Evolutionary conservation across 1,140 invertebrate species (phyloP), one percentile per base, ranked within the genome.

Genomic region (Pseudomyrmex cubaensis): DNA sequence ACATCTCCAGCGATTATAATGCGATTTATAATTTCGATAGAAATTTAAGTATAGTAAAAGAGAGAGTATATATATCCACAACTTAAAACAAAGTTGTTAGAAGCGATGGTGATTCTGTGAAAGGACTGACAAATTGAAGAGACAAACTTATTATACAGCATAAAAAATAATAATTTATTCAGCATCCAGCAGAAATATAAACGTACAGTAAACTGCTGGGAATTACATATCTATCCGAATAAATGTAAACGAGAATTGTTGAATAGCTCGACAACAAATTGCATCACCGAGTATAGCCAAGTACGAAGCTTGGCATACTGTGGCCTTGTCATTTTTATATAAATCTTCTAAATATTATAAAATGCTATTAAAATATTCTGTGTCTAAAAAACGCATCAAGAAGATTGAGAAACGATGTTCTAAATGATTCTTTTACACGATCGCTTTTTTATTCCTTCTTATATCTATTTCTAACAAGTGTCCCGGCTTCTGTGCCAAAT

Each of bases 81-180:
- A 35, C 35, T 35, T 35, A 35, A 35, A 35, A 35, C 35, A 35
- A 35, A 35, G 35, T 5, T 35, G 7, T 35, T 35, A 35, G 35
- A 35, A 69, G 17, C 20, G 12, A 15, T 50, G 10, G 44, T 44
- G 25, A 54, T 12, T 50, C 56, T 12, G 1, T 13, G 10, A 13
- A 10, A 5, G 57, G 61, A 62, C 17, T 2, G 15, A 52, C 22
- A 10, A 78, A 35, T 83, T 35, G 25, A 67, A 78, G n/a, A 52
- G 62, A 35, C 35, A 35, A 25, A 10, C 56, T 10, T 17, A 56
- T 57, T 44, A 56, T 84, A 86, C 80, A 93, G 91, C 93, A 93
- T 93, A 93, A 87, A 93, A 94, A 93, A 93, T 92, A 93, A 94
- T 93, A 93, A 94, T 93, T 93, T 94, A 93, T 94, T 94, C 87